Base-by-base conservation (phyloP, 2,797 vertebrate species). In the Phataginus tetradactyla region DNA sequence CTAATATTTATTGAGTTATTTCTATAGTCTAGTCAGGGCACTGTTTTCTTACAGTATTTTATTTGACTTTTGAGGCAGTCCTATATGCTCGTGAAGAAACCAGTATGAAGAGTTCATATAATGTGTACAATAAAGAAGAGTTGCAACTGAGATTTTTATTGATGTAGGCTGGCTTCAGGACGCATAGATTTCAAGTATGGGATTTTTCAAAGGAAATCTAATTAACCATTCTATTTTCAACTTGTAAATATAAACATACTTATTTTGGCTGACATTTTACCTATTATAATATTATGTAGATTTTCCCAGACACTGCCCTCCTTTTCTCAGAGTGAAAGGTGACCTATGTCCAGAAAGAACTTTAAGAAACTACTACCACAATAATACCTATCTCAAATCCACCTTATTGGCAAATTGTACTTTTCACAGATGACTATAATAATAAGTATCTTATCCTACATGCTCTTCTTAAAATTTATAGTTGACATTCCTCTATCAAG, bases 81-180 rank as follows among this genome's bases (percentile, higher is more conserved):
- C 39, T 83, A 66, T 71, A 72, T 55, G 45, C 12, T 93, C 86
- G 88, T 74, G 23, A 91, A 87, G n/a, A 91, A 91, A 45, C 5
- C 20, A 51, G 32, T 13, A 69, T 49, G 18, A 90, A 74, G 20
- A 74, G 4, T 37, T 83, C 83, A 53, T 34, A 69, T 63, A 96
- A 59, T 64, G 14, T 27, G 0, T 51, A 66, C 29, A 75, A 32
- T 75, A 75, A 78, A 84, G 49, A 74, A 66, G 49, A 74, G 9
- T 51, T 86, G 45, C 66, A 86, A 68, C 34, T 89, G 66, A 80
- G 11, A 42, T 49, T 92, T 74, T 80, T 75, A 90, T 12, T 15
- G 37, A 51, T 71, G n/a, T 57, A 78, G 61, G 51, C 13, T 45
- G 42, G 42, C 14, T 51, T 69, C 20, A 61, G 34, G 34, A 92